phyloP scores from a whole-genome alignment of 2,888 invertebrate genomes.

The Cerastis rubricosa region DNA sequence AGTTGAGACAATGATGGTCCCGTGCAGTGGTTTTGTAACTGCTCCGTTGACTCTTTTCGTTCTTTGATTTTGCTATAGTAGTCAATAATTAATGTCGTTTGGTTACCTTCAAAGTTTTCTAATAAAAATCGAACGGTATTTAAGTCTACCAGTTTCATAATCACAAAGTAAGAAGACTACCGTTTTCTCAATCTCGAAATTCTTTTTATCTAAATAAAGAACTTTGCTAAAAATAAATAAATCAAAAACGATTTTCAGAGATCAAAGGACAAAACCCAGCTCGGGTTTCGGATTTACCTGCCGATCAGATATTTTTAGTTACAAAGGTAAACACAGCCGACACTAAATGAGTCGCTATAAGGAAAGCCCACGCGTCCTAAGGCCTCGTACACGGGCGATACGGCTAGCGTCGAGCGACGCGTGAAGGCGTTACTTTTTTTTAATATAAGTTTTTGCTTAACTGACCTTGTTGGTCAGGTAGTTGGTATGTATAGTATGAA shows the following conservation, averaged over 20 bases:
- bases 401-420: not conserved
- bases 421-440: not conserved
- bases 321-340: not conserved
- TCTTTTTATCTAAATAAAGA: not conserved
- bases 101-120: not conserved
- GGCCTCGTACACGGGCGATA: not conserved
- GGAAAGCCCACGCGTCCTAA: not conserved
- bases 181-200: not conserved
- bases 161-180: not conserved
- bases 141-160: not conserved
- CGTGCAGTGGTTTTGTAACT: not conserved
- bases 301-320: conserved; percentile 20
- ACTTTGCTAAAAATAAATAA: conserved; percentile 1
- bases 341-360: not conserved
- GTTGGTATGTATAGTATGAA: not conserved
- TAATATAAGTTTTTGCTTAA: not conserved
- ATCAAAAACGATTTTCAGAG: not conserved
- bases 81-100: not conserved
- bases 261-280: conserved; percentile 13
- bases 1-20: too few relatives aligned
- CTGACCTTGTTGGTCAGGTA: not conserved
- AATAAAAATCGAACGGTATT: not conserved
- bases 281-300: conserved; percentile 23
- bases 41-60: not conserved
- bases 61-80: not conserved